Evolutionary conservation across 2,888 invertebrate species (phyloP), one percentile per base, ranked within the genome.

Genomic region (Augochlorella aurata): DNA sequence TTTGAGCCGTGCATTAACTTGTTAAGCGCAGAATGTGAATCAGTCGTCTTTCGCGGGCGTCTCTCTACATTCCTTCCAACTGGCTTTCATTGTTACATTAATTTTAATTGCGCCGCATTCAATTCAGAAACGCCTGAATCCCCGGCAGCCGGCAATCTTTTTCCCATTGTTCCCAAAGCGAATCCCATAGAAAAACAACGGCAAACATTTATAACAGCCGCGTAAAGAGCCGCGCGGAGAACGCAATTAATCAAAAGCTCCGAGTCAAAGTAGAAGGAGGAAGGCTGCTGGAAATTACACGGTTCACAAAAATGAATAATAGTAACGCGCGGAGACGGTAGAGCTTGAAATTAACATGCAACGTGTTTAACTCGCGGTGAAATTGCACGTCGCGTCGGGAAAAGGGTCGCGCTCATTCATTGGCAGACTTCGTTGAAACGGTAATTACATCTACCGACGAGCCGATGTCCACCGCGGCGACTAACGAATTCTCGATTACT

Each of bases 21-120:
- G 63, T 63, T 63, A 44, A 63, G 38, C 38, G 63, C 9, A 63
- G 63, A 63, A 63, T 29, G 29, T 63, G 63, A 63, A 29, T 63
- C 63, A 44, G 18, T 63, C 63, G 63, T 63, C 63, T 38, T 63
- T 63, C 9, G 63, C 38, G 0, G 18, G 38, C 29, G 38, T 38
- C 18, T 61, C 29, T 61, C 24, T 18, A 18, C 63, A 38, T 63
- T 63, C 50, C 18, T 50, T 50, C 63, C 29, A 10, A 38, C 38
- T 38, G 7, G 18, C 16, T 50, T 18, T 18, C 18, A 63, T 38
- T 63, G 38, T 63, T 38, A 0, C 61, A 29, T 29, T 29, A 29
- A 61, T 63, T 29, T 38, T 29, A 63, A 63, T 63, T 63, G 38
- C 63, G 18, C 18, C 61, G 18, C 61, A 63, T 63, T 63, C 38